A percentile compares a stretch with the other conserved stretches of the same genome.
These are phyloP conservation scores for Rhagologus leucostigma DNA, from an alignment of 2,113 vertebrate genomes.

Conservation along the genomic window DNA sequence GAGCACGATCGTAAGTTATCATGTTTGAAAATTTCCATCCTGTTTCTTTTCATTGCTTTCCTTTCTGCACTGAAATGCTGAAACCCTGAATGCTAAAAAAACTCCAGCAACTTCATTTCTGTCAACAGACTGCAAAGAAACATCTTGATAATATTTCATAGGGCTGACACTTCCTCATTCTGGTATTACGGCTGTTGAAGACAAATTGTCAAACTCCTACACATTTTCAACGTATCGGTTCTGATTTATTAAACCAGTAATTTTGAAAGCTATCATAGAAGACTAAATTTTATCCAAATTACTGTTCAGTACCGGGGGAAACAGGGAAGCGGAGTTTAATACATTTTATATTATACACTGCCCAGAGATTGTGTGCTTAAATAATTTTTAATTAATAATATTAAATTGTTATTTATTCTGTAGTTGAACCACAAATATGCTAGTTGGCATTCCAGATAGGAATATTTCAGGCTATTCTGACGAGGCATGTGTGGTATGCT, in stretches of 20 bases:
- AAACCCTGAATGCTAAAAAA: background rate
- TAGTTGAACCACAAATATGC: background rate
- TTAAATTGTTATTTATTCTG: background rate
- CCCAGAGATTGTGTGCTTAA: background rate
- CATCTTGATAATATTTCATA: background rate
- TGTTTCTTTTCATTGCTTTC: background rate
- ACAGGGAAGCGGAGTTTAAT: background rate
- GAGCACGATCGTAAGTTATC: background rate
- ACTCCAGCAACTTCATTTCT: background rate
- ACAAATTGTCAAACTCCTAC: constrained; percentile 8
- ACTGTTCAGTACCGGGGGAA: background rate
- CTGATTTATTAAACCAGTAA: background rate
- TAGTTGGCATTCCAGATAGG: background rate
- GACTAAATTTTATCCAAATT: background rate
- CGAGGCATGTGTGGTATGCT: background rate
- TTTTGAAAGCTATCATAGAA: background rate
- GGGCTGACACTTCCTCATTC: background rate
- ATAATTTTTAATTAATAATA: background rate
- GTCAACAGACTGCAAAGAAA: background rate
- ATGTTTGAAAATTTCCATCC: background rate
- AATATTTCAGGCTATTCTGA: background rate
- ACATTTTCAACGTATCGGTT: background rate
- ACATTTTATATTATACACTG: background rate
- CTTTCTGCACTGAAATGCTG: background rate
- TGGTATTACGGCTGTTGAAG: background rate